These are phyloP conservation scores for Manacus vitellinus DNA, from an alignment of 2,113 vertebrate species.

Conservation along the genomic window DNA sequence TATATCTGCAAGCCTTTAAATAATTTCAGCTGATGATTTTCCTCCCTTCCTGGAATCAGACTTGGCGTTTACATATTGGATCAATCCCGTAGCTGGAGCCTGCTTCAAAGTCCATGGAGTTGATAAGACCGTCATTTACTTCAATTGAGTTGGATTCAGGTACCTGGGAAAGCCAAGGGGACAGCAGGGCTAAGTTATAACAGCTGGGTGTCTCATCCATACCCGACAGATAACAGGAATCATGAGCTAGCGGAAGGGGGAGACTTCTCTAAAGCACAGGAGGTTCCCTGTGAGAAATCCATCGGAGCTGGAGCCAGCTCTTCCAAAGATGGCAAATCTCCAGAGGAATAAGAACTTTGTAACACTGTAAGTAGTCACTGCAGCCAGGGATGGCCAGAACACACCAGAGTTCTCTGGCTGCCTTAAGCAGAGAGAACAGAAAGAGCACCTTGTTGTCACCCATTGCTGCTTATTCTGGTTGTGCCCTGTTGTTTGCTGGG, in stretches of 20 bases:
- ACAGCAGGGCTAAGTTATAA: neutral
- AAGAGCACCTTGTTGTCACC: neutral
- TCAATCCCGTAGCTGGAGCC: neutral
- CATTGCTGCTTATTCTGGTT: neutral
- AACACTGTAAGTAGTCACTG: neutral
- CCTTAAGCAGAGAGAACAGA: neutral
- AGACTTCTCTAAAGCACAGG: neutral
- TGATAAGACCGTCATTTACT: slow-evolving; percentile 5
- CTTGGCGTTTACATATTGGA: neutral
- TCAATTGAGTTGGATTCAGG: neutral
- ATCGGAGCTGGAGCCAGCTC: neutral
- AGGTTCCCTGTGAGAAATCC: slow-evolving; percentile 8
- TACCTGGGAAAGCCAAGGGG: neutral
- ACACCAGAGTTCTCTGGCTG: neutral
- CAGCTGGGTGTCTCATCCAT: neutral
- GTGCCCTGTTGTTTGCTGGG: neutral
- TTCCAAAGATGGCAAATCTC: neutral
- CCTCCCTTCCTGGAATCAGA: slow-evolving; percentile 31
- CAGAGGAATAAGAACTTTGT: neutral
- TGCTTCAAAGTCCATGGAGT: neutral
- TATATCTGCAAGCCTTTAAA: slow-evolving; percentile 43
- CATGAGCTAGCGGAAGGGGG: neutral
- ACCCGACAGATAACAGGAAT: neutral
- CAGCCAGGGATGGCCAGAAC: neutral
- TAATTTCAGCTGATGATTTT: slow-evolving; percentile 38